Conservation (phyloP, 2,797 vertebrate genomes). For the Selene dorsalis region DNA sequence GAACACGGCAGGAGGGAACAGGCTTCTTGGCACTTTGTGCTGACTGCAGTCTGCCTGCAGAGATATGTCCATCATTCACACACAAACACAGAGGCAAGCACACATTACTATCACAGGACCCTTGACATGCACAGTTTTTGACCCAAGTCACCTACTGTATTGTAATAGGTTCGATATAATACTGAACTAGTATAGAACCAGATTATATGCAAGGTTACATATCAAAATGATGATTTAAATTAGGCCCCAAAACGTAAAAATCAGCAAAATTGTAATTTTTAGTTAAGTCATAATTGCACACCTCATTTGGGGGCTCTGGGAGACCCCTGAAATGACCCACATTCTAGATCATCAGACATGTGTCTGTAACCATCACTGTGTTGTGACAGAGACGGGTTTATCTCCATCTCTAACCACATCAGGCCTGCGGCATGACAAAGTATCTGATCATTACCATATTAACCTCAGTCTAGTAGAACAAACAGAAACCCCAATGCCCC, state of each 20-base stretch:
- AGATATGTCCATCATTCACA: constrained; percentile 25
- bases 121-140: background rate
- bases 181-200: background rate
- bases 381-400: constrained; percentile 3
- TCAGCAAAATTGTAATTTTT: too few species aligned
- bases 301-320: too few species aligned
- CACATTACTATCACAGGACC: constrained; percentile 21
- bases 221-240: background rate
- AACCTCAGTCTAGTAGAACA: constrained; percentile 24
- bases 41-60: constrained; percentile 30
- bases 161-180: background rate
- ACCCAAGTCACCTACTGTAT: background rate
- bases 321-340: background rate
- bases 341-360: background rate
- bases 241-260: too few species aligned
- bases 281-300: too few species aligned
- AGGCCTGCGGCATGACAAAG: constrained; percentile 18
- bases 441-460: constrained; percentile 38
- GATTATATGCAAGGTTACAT: background rate
- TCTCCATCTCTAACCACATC: constrained; percentile 21
- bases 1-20: constrained; percentile 35
- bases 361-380: constrained; percentile 1
- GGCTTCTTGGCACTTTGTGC: constrained; percentile 29
- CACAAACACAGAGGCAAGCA: constrained; percentile 38
- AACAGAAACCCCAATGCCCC: constrained; percentile 12